phyloP scores from a whole-genome alignment of 2,113 vertebrate genomes.

The Zingel zingel region DNA sequence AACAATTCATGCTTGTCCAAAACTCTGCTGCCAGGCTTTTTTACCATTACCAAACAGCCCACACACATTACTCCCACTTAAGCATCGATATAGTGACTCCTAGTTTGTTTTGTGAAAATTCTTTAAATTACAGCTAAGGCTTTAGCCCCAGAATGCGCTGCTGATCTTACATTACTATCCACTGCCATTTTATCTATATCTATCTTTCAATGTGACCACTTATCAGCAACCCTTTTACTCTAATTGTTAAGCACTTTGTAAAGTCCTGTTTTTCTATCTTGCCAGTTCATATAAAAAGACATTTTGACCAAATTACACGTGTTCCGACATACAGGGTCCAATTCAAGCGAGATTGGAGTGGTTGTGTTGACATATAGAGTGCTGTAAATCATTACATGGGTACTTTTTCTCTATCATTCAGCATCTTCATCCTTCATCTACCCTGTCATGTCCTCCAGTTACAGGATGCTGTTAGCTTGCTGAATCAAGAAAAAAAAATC shows the following conservation, averaged over 20 bases:
- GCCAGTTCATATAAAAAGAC: not conserved
- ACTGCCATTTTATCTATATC: not conserved
- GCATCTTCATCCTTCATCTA: conserved; percentile 40
- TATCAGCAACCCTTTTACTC: not conserved
- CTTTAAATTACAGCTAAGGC: not conserved
- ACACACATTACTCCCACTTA: not conserved
- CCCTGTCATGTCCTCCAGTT: conserved; percentile 39
- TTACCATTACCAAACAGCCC: not conserved
- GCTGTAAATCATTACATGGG: conserved; percentile 32
- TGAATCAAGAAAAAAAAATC: conserved; percentile 55
- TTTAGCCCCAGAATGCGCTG: not conserved
- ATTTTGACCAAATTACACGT: not conserved
- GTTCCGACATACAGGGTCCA: not conserved
- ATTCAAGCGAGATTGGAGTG: conserved; percentile 12
- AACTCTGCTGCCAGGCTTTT: not conserved
- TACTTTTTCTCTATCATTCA: conserved; percentile 16
- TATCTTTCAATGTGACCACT: not conserved
- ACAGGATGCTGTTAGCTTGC: conserved; percentile 47
- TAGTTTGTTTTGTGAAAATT: not conserved
- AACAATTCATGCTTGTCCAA: not conserved
- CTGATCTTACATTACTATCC: not conserved
- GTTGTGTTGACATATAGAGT: conserved; percentile 21
- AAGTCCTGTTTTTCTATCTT: not conserved
- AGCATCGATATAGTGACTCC: not conserved
- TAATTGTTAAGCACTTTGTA: not conserved